Evolutionary conservation across 2,113 vertebrate species (phyloP).

Genomic region (Solea solea): DNA sequence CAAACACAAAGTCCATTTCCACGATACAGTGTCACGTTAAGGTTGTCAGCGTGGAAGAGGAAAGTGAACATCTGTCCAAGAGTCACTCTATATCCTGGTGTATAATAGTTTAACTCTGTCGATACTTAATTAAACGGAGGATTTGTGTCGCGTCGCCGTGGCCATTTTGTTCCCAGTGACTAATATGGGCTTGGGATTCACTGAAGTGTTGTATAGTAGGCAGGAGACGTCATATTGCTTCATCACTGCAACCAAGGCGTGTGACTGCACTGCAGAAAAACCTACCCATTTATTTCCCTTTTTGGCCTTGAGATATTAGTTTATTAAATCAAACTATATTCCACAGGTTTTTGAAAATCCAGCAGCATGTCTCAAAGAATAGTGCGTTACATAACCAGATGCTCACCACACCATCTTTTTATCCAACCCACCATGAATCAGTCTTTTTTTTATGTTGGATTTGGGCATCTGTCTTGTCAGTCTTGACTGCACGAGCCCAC

Average conservation of each 20-base stretch:
- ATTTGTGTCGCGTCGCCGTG: slow-evolving; percentile 30
- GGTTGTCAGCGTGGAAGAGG: background rate
- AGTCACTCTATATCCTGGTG: background rate
- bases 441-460: slow-evolving; percentile 2
- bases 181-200: slow-evolving; percentile 32
- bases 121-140: slow-evolving; percentile 19
- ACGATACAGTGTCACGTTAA: background rate
- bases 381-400: background rate
- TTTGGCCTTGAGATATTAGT: slow-evolving; percentile 6
- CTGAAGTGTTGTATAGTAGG: slow-evolving; percentile 40
- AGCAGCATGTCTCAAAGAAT: background rate
- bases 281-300: slow-evolving; percentile 5
- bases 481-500: slow-evolving; percentile 16
- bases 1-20: too few species aligned
- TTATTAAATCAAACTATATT: slow-evolving; percentile 1
- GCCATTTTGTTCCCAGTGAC: slow-evolving; percentile 42
- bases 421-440: slow-evolving; percentile 6
- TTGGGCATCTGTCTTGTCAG: slow-evolving; percentile 16
- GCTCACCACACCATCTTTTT: background rate
- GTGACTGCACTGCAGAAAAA: slow-evolving; percentile 23
- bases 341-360: background rate
- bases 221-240: slow-evolving; percentile 33
- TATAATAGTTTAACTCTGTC: slow-evolving; percentile 4
- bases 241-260: slow-evolving; percentile 24
- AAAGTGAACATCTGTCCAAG: slow-evolving; percentile 13